Base-by-base conservation (phyloP, 2,888 invertebrate species). In the Clitarchus hookeri region DNA sequence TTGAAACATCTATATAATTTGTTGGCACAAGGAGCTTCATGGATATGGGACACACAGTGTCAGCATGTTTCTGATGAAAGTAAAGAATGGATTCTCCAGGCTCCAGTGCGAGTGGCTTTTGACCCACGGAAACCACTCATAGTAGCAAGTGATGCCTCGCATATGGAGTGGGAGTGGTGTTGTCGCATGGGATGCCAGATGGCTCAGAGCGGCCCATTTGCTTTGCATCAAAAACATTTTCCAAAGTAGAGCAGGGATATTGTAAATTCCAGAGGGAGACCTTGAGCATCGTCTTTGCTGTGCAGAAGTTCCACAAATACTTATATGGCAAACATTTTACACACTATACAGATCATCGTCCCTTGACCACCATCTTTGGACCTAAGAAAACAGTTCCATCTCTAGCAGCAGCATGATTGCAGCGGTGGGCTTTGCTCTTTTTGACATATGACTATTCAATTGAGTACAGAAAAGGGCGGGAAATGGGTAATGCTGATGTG, bases 1-100 rank as follows among this genome's bases (percentile, higher is more conserved):
- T 90, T 89, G 87, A 89, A 89, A 86, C 26, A 65, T 16, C 85
- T 88, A 23, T 36, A 36, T 36, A 36, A 36, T 36, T 36, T 36
- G 36, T 36, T 36, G 36, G 36, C 36, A 36, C 36, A 36, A 36
- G 4, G 36, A 36, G 36, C 36, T 36, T 36, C 36, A 36, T 36
- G 36, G 36, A 36, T 36, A 88, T 88, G 86, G 88, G 88, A 48
- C 82, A 84, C 16, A 54, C 88, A 0, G 36, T 89, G n/a, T 19
- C 16, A 16, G 87, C 36, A 53, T 87, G 16, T 84, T 85, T 8
- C 86, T 84, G 27, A 86, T 87, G 13, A 36, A 36, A 36, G 4
- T 36, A 36, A 36, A 36, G 36, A 36, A 36, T 36, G 36, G 1
- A 36, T 36, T 36, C 36, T 36, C 36, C 36, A 36, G 36, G 36